phyloP scores from a whole-genome alignment of 2,888 invertebrate genomes.

The Serrognathus titanus region DNA sequence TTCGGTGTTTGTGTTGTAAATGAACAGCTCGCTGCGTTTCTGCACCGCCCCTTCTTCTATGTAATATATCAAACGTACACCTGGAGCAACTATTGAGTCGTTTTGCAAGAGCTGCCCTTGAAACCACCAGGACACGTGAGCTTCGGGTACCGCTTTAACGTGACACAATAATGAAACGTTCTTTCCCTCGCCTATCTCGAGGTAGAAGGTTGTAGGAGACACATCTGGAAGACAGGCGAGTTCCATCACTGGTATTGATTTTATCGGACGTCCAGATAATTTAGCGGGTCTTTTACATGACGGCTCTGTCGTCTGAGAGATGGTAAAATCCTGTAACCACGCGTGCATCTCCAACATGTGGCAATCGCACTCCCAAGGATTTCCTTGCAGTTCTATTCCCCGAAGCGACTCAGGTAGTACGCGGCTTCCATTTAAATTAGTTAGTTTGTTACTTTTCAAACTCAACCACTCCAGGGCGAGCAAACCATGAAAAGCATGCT shows the following conservation, averaged over 20 bases:
- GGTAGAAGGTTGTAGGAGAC: slow-evolving; percentile 68
- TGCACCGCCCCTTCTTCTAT: slow-evolving; percentile 70
- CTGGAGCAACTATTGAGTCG: slow-evolving; percentile 65
- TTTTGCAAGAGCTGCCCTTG: slow-evolving; percentile 77
- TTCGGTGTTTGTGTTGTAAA: slow-evolving; percentile 71
- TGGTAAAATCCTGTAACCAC: slow-evolving; percentile 75
- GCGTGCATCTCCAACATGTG: slow-evolving; percentile 70
- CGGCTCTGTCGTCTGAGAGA: slow-evolving; percentile 76
- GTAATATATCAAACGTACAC: slow-evolving; percentile 66
- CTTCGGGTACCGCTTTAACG: slow-evolving; percentile 78
- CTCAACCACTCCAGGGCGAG: slow-evolving; percentile 80
- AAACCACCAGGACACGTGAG: slow-evolving; percentile 78
- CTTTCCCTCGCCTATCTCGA: slow-evolving; percentile 76
- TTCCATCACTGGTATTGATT: slow-evolving; percentile 64
- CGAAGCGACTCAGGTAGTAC: slow-evolving; percentile 74
- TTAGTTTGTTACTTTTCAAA: slow-evolving; percentile 77
- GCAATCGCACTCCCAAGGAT: slow-evolving; percentile 89
- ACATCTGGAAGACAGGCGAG: slow-evolving; percentile 81
- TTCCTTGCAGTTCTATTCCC: slow-evolving; percentile 78
- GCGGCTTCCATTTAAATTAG: slow-evolving; percentile 65
- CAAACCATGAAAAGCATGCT: slow-evolving; percentile 77
- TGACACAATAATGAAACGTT: slow-evolving; percentile 79
- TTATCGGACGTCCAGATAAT: slow-evolving; percentile 65
- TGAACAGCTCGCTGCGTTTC: slow-evolving; percentile 74
- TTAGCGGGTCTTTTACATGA: slow-evolving; percentile 69